A percentile compares a stretch with the other conserved stretches of the same genome.
phyloP scores from a whole-genome alignment of 1,140 invertebrate genomes.

The Onthophagus taurus region DNA sequence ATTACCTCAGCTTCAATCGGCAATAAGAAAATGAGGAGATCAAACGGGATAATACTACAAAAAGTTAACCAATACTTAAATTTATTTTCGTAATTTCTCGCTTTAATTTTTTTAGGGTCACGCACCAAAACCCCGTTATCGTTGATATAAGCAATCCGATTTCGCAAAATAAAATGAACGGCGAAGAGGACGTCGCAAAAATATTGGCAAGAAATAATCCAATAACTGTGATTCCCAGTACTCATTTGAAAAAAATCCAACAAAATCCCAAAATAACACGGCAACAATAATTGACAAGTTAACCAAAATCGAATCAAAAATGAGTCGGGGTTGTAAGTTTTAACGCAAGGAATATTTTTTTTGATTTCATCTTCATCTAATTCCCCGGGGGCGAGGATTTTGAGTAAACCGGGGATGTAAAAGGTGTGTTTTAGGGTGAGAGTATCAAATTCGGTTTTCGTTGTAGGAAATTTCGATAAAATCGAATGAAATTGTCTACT shows the following conservation, averaged over 20 bases:
- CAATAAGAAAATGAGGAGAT: neutral
- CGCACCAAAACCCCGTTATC: neutral
- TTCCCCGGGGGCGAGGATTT: too few relatives aligned
- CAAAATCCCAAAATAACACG: slow-evolving; percentile 4
- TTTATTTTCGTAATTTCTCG: neutral
- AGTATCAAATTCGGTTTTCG: neutral
- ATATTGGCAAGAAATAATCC: slow-evolving; percentile 2
- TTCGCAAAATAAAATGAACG: neutral
- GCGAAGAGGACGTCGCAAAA: slow-evolving; percentile 2
- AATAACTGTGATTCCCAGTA: neutral
- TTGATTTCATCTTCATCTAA: too few relatives aligned
- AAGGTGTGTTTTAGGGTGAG: neutral
- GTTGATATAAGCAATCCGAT: slow-evolving; percentile 1
- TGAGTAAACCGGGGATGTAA: slow-evolving; percentile 1
- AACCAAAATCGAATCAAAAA: too few relatives aligned
- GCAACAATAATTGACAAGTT: neutral
- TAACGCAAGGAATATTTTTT: too few relatives aligned
- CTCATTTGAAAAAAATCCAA: slow-evolving; percentile 7
- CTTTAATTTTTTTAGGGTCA: neutral
- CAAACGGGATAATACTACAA: slow-evolving; percentile 1
- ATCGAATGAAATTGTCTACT: neutral
- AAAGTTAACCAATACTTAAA: neutral
- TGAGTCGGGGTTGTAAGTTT: too few relatives aligned
- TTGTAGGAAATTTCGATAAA: neutral
- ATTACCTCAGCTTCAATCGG: neutral